A percentile compares a stretch with the other conserved stretches of the same genome.
Evolutionary conservation across 2,797 vertebrate genomes (phyloP).

Genomic region (Syndactyla subalaris): DNA sequence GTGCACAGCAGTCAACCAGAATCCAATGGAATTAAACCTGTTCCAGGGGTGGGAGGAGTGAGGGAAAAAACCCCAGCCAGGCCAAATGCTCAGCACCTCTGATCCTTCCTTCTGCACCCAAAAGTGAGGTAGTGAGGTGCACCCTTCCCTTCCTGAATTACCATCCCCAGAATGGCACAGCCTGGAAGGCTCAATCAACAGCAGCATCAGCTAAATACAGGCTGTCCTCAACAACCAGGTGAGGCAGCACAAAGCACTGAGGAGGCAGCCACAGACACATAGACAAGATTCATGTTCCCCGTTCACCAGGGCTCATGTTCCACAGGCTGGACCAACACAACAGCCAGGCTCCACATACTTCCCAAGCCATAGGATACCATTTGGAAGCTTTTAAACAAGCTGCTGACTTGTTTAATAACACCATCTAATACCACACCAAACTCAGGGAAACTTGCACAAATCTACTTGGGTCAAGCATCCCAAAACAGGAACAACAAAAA

Average conservation of each 20-base stretch:
- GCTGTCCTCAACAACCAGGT: not conserved
- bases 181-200: not conserved
- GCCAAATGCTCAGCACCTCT: not conserved
- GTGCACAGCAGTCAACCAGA: accelerated
- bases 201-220: not conserved
- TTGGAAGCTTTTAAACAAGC: not conserved
- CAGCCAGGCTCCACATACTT: not conserved
- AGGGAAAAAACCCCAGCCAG: not conserved
- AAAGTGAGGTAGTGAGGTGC: accelerated
- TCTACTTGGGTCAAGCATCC: not conserved
- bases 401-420: not conserved
- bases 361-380: accelerated
- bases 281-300: not conserved
- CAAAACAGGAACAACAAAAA: not conserved
- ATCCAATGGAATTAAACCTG: not conserved
- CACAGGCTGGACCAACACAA: not conserved
- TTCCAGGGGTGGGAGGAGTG: not conserved
- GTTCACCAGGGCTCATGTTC: not conserved
- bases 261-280: accelerated
- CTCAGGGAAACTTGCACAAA: not conserved
- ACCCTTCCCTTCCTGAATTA: not conserved
- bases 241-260: not conserved
- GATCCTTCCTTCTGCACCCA: not conserved
- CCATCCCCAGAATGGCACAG: not conserved
- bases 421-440: not conserved